Evolutionary conservation across 2,888 invertebrate genomes (phyloP), one percentile per base, ranked within the genome.

Genomic region (Baronia brevicornis): DNA sequence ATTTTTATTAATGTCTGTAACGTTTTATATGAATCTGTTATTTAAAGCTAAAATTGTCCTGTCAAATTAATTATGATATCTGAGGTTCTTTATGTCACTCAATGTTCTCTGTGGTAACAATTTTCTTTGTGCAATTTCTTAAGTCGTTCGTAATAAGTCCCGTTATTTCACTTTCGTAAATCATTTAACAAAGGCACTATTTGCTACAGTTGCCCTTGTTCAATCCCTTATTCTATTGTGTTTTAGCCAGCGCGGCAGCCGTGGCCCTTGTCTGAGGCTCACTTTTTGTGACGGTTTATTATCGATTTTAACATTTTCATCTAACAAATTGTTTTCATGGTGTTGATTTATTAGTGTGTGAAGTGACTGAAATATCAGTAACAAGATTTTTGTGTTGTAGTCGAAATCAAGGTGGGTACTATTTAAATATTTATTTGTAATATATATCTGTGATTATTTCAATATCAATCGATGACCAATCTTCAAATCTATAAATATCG

Each of bases 161-260:
- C 80, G 79, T 80, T 80, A 82, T 64, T 74, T 71, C 57, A 62
- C 75, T 77, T 72, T 78, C 73, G 70, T 74, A 75, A 74, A 69
- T 70, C 65, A 60, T 70, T 43, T 72, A 72, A 77, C 72, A 73
- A 79, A 78, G 70, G 66, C 65, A 60, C 60, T 66, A 61, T 65
- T 70, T 60, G 58, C 54, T 63, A 66, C 64, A 61, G 61, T 64
- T 58, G 52, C 56, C 48, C 46, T 58, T 54, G 50, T 51, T 15
- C 17, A 12, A 8, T 30, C 14, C 6, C 5, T 63, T 61, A 62
- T 61, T 59, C 54, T 58, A 51, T 49, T 54, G 59, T 55, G 56
- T 46, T 55, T 58, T 54, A 46, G 38, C 54, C 48, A 58, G 48
- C 54, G 41, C 32, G 33, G 39, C 44, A 39, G 32, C 49, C 54